Evolutionary conservation across 2,113 vertebrate species (phyloP), one percentile per base, ranked within the genome.

Genomic region (Heterocephalus glaber): DNA sequence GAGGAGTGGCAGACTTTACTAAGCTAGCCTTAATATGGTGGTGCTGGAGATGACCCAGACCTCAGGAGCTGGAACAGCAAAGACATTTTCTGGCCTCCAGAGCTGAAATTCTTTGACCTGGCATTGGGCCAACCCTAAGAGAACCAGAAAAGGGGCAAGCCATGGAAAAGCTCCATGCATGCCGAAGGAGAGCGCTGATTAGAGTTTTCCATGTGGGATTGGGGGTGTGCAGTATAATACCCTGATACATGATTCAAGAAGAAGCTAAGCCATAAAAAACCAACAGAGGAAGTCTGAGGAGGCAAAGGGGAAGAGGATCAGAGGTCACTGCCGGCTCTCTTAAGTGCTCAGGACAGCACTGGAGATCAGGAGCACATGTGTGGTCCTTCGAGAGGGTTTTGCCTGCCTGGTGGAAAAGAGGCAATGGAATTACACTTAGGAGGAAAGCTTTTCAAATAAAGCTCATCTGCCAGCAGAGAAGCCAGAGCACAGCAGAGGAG

Each of bases 371-470:
- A 20, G 16, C 38, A 41, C 16, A 41, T 12, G 11, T 0, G 0
- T 70, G 47, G 63, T 24, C 47, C 72, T 95, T 58, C 35, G 68
- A 84, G 44, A 54, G 44, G 38, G 77, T 52, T 97, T 92, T 95
- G 80, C 86, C 38, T 63, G 88, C 52, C 76, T 86, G 52, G 56
- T 93, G 60, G 93, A 61, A 97, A 94, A 88, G 84, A 94, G 44
- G 74, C 83, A 84, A 61, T 94, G 68, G 81, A 94, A 93, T 96
- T 95, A 81, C 38, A 87, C 49, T 92, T 65, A 13, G 22, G 56
- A 33, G 74, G 54, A 54, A 63, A 35, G 76, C 41, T 90, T 95
- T 96, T 97, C 93, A 96, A 56, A 86, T 70, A 33, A 97, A 96
- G 94, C 28, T 20, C 13, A 74, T 79, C 22, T 56, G 86, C 56